Evolutionary conservation across 2,797 vertebrate species (phyloP).

Genomic region (Gobionotothen gibberifrons): DNA sequence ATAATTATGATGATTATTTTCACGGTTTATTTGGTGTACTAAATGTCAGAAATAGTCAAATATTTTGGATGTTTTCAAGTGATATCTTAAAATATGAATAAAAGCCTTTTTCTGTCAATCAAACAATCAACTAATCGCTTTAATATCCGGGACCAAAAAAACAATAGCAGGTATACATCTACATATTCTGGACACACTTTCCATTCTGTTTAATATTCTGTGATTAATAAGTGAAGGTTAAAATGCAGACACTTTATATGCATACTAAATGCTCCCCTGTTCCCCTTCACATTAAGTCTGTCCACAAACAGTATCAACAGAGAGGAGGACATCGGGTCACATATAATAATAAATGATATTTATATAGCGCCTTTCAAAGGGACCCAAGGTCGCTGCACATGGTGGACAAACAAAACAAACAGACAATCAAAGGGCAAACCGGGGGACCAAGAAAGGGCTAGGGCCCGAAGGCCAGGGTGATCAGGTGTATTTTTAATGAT

Average conservation of each 20-base stretch:
- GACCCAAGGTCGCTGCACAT: too few relatives aligned
- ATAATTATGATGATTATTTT: not conserved
- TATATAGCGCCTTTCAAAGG: too few relatives aligned
- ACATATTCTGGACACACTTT: not conserved
- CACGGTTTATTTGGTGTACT: not conserved
- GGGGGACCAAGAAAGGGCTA: too few relatives aligned
- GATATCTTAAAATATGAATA: too few relatives aligned
- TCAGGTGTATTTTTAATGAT: too few relatives aligned
- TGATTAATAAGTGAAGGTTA: not conserved
- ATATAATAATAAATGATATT: too few relatives aligned
- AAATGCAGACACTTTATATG: not conserved
- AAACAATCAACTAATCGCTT: not conserved
- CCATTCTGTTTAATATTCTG: not conserved
- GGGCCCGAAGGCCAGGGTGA: too few relatives aligned
- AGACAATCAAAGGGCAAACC: too few relatives aligned
- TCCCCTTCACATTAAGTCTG: constrained; percentile 6
- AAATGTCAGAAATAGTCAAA: not conserved
- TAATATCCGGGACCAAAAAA: not conserved
- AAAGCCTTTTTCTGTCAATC: not conserved
- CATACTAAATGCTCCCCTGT: not conserved
- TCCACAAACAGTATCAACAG: constrained; percentile 28
- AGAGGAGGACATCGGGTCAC: constrained; percentile 38
- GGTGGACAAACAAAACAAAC: too few relatives aligned
- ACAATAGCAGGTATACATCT: not conserved
- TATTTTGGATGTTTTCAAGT: too few relatives aligned